These are phyloP conservation scores for Festucalex cinctus DNA, from an alignment of 2,113 vertebrate genomes.

Conservation along the genomic window DNA sequence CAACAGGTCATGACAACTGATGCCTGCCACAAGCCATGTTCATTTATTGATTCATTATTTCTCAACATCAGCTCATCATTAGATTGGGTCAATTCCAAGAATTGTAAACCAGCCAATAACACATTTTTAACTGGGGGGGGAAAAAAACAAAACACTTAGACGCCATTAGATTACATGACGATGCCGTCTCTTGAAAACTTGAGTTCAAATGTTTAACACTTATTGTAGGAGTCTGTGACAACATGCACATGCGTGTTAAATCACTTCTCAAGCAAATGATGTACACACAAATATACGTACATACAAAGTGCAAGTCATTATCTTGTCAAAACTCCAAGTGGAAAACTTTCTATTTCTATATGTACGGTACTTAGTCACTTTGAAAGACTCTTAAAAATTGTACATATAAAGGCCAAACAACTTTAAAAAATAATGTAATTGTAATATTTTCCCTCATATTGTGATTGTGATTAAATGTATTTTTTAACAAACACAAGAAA, in stretches of 20 bases:
- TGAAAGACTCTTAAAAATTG: too few species aligned
- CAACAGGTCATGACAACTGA: conserved; percentile 29
- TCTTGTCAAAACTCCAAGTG: too few species aligned
- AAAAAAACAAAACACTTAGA: neutral
- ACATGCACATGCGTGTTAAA: too few species aligned
- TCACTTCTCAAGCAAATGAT: too few species aligned
- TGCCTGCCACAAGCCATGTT: conserved; percentile 12
- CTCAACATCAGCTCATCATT: neutral
- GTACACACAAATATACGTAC: too few species aligned
- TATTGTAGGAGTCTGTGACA: too few species aligned
- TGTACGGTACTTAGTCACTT: too few species aligned
- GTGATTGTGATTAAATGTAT: neutral
- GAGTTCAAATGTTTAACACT: too few species aligned
- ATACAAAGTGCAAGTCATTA: too few species aligned
- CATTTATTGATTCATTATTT: conserved; percentile 12
- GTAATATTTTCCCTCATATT: neutral
- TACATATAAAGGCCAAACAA: neutral
- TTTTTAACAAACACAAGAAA: too few species aligned
- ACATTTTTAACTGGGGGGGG: neutral
- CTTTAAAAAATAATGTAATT: neutral
- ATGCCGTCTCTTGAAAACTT: neutral
- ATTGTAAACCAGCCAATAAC: neutral
- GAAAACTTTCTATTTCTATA: too few species aligned
- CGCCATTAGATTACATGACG: neutral
- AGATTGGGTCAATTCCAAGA: neutral